A percentile compares a stretch with the other conserved stretches of the same genome.
Conservation (phyloP, 1,140 invertebrate species). For the Drosophila tristis region DNA sequence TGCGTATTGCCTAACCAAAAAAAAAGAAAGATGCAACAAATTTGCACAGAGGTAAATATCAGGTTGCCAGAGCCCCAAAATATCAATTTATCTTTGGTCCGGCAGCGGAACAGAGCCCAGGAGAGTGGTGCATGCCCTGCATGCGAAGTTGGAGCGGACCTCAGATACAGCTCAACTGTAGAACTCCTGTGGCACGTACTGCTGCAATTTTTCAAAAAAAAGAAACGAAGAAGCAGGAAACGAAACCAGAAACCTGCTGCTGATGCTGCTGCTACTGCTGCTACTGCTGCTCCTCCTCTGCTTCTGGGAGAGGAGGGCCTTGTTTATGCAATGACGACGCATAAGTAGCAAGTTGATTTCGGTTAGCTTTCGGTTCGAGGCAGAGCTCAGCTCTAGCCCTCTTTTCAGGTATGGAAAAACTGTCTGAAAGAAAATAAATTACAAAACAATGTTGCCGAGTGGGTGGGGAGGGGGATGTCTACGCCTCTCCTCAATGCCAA, state of each 20-base stretch:
- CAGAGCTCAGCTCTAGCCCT: too few relatives aligned
- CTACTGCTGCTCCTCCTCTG: slow-evolving; percentile 19
- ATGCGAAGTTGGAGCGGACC: slow-evolving; percentile 53
- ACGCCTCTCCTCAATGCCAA: slow-evolving; percentile 26
- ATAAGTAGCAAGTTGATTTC: slow-evolving; percentile 74
- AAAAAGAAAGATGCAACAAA: slow-evolving; percentile 1
- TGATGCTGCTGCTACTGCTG: slow-evolving; percentile 13
- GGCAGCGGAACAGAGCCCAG: slow-evolving; percentile 32
- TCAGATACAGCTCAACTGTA: too few relatives aligned
- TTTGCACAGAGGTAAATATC: slow-evolving; percentile 44
- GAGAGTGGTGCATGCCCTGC: slow-evolving; percentile 67
- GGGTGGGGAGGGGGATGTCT: background rate
- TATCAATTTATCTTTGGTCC: slow-evolving; percentile 76
- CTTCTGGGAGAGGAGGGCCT: slow-evolving; percentile 14
- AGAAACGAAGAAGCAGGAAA: slow-evolving; percentile 16
- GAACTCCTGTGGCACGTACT: slow-evolving; percentile 55
- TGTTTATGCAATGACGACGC: slow-evolving; percentile 75
- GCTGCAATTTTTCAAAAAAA: slow-evolving; percentile 69
- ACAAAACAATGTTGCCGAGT: slow-evolving; percentile 72
- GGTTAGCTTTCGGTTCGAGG: slow-evolving; percentile 21
- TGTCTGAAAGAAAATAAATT: slow-evolving; percentile 81
- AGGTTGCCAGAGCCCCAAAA: slow-evolving; percentile 53
- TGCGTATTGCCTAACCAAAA: slow-evolving; percentile 51
- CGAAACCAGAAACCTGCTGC: slow-evolving; percentile 16
- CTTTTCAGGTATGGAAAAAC: slow-evolving; percentile 46